Evolutionary conservation across 2,113 vertebrate genomes (phyloP).

Genomic region (Marmota monax): DNA sequence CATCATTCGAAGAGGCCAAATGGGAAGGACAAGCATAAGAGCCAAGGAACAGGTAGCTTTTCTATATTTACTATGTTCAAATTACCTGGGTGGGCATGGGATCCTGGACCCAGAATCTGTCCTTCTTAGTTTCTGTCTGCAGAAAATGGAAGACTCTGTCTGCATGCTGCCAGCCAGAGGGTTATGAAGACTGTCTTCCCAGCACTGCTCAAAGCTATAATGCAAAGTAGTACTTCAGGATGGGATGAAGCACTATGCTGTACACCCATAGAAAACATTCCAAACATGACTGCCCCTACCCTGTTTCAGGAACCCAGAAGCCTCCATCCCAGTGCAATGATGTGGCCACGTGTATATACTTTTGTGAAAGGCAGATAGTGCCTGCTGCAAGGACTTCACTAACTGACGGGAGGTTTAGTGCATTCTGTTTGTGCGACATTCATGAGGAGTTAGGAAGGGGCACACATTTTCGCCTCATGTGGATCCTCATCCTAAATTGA

Average conservation of each 20-base stretch:
- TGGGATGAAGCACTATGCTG: neutral
- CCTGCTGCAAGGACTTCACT: neutral
- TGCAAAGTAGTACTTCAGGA: neutral
- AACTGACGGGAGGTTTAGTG: neutral
- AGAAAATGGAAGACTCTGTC: neutral
- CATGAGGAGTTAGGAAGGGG: neutral
- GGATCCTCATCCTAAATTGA: constrained; percentile 25
- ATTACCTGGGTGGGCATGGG: neutral
- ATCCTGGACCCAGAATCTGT: neutral
- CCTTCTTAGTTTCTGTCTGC: neutral
- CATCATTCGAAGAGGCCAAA: neutral
- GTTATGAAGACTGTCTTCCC: neutral
- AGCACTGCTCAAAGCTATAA: neutral
- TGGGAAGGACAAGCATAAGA: neutral
- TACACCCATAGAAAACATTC: neutral
- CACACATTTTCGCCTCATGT: constrained; percentile 12
- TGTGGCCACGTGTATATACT: neutral
- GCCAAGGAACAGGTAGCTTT: neutral
- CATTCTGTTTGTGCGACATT: neutral
- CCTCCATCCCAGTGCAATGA: neutral
- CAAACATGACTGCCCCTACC: neutral
- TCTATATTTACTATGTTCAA: neutral
- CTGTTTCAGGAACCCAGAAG: neutral
- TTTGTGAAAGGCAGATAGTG: neutral
- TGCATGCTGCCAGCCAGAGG: neutral